phyloP scores from a whole-genome alignment of 2,113 vertebrate genomes.

The Lutjanus erythropterus region DNA sequence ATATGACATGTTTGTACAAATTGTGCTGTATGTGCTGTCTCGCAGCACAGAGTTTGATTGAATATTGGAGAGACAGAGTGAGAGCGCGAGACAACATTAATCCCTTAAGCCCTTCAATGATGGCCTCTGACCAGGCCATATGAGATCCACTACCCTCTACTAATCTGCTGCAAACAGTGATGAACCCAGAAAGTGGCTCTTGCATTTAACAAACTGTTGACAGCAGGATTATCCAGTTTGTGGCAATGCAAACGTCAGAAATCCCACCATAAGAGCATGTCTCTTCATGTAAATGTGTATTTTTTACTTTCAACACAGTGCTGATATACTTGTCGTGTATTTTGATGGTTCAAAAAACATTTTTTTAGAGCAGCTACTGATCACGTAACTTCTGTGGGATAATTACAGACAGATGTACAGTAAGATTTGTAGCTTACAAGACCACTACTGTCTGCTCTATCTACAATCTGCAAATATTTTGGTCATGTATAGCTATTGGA shows the following conservation, averaged over 20 bases:
- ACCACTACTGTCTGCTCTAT: neutral
- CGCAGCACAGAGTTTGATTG: constrained; percentile 67
- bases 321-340: constrained; percentile 43
- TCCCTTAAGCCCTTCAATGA: constrained; percentile 86
- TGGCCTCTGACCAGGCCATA: constrained; percentile 86
- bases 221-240: constrained; percentile 83
- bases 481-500: no score
- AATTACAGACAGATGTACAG: constrained; percentile 22
- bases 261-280: constrained; percentile 60
- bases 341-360: neutral
- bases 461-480: neutral
- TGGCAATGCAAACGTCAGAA: constrained; percentile 73
- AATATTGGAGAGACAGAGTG: constrained; percentile 76
- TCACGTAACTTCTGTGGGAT: constrained; percentile 47
- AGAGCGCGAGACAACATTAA: constrained; percentile 82
- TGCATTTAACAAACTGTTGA: constrained; percentile 85
- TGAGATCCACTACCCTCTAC: constrained; percentile 84
- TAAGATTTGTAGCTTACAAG: neutral
- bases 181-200: constrained; percentile 85
- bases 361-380: constrained; percentile 23
- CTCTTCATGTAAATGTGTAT: constrained; percentile 58
- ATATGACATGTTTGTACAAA: constrained; percentile 62
- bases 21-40: constrained; percentile 54
- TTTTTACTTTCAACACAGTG: constrained; percentile 5
- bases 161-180: constrained; percentile 86